These are phyloP conservation scores for Seladonia tumulorum DNA, from an alignment of 2,888 invertebrate species.

Conservation along the genomic window DNA sequence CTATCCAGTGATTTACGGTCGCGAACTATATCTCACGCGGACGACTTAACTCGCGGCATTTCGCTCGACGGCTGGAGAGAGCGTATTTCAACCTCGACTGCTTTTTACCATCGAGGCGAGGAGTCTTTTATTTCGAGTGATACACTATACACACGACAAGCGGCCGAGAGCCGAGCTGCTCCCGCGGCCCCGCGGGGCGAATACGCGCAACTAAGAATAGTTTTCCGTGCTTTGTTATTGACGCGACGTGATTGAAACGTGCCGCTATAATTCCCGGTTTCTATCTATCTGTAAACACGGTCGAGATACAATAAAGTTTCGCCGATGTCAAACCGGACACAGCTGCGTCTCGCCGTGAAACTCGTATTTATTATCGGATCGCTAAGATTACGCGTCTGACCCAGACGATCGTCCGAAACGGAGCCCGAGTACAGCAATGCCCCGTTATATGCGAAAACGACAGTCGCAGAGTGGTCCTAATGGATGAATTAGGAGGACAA, in stretches of 20 bases:
- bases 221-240: conserved; percentile 40
- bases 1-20: conserved; percentile 6
- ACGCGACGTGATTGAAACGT: conserved; percentile 35
- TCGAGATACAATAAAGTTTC: conserved; percentile 38
- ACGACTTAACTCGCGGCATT: conserved; percentile 15
- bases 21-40: background rate
- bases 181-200: background rate
- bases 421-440: no score
- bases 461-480: no score
- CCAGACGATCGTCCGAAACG: conserved; percentile 16
- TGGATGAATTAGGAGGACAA: no score
- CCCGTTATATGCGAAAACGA: no score
- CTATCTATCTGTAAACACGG: conserved; percentile 43
- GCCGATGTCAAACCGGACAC: conserved; percentile 48
- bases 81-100: background rate
- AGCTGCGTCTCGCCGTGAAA: conserved; percentile 43
- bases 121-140: conserved; percentile 10
- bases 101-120: background rate
- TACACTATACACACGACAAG: background rate
- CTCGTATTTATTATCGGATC: conserved; percentile 52
- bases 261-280: conserved; percentile 40
- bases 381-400: conserved; percentile 48
- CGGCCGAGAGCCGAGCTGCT: background rate
- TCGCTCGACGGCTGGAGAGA: background rate
- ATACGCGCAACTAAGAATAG: conserved; percentile 44